phyloP scores from a whole-genome alignment of 2,797 vertebrate genomes.

The Taeniopygia guttata region DNA sequence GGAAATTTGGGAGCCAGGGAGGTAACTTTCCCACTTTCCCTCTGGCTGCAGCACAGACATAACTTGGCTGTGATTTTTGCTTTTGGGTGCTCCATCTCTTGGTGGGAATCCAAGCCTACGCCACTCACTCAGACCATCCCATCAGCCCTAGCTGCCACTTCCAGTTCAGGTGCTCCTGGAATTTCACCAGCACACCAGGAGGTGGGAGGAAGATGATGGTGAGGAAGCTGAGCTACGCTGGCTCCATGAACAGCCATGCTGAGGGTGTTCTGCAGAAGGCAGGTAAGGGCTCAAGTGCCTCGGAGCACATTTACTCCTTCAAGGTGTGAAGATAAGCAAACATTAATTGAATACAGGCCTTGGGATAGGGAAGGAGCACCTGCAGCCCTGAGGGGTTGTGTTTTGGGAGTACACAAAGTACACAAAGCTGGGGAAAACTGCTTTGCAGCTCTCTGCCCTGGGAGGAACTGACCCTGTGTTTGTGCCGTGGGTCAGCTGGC shows the following conservation, averaged over 20 bases:
- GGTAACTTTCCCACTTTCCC: neutral
- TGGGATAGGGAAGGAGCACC: neutral
- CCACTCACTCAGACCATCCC: neutral
- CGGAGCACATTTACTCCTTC: too few species aligned
- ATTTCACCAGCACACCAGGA: neutral
- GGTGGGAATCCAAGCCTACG: neutral
- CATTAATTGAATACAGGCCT: fast-evolving
- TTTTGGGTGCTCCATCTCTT: neutral
- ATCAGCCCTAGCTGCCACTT: neutral
- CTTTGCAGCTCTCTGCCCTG: fast-evolving
- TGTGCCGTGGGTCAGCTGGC: neutral
- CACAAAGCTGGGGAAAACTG: neutral
- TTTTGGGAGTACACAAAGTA: neutral
- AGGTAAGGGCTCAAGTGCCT: neutral
- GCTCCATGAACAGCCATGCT: neutral
- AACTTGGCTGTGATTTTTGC: neutral
- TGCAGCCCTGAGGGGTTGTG: fast-evolving
- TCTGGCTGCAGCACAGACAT: fast-evolving
- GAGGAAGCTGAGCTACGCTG: neutral
- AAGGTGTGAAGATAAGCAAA: neutral
- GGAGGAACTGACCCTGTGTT: neutral
- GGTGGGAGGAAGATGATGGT: neutral
- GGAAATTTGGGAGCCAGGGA: neutral
- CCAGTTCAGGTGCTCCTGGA: neutral
- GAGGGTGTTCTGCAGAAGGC: neutral